phyloP scores from a whole-genome alignment of 2,113 vertebrate species.

The Ardeotis arabs region DNA sequence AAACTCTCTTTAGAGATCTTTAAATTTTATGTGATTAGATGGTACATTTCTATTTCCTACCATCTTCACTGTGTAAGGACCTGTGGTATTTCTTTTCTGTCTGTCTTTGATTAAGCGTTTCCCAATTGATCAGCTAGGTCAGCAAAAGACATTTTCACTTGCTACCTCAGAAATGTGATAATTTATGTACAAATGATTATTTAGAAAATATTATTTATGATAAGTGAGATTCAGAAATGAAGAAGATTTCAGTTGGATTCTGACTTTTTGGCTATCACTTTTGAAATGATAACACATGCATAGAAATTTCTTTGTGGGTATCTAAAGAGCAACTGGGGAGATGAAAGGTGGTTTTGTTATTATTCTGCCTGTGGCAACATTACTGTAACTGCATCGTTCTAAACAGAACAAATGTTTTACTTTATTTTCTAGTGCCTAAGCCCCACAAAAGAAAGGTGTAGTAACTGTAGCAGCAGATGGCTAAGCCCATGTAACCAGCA shows the following conservation, averaged over 20 bases:
- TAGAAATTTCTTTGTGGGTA: background rate
- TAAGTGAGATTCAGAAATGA: background rate
- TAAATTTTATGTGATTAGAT: background rate
- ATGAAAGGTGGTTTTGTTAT: background rate
- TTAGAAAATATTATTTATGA: background rate
- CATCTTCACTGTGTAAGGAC: background rate
- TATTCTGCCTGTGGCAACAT: background rate
- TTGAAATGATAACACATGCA: background rate
- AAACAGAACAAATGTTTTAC: conserved; percentile 1
- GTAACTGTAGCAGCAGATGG: background rate
- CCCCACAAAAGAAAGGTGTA: background rate
- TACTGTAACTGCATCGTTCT: background rate
- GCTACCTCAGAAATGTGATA: background rate
- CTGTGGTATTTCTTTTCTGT: background rate
- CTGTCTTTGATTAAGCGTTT: background rate
- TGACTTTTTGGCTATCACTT: background rate
- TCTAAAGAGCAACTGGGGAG: background rate
- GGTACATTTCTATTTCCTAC: background rate
- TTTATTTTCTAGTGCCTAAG: background rate
- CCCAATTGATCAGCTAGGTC: background rate
- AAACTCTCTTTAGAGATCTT: background rate
- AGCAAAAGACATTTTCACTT: background rate
- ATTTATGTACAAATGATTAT: background rate
- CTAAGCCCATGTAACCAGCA: background rate
- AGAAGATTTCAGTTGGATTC: background rate